Conservation (phyloP, 2,888 invertebrate genomes). For the Oligia fasciuncula region DNA sequence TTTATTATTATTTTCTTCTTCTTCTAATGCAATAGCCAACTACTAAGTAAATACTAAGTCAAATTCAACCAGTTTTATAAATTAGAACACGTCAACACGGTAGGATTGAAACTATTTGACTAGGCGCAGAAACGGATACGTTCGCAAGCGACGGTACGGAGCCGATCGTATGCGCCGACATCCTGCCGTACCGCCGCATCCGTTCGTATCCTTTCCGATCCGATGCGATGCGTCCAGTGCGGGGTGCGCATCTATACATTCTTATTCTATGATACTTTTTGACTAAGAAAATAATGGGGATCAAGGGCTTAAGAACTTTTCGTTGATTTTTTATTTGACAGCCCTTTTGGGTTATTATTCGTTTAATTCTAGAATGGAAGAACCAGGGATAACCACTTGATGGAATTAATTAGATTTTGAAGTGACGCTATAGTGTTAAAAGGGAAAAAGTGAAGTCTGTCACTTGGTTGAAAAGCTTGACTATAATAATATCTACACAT, state of each 20-base stretch:
- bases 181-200: too few species aligned
- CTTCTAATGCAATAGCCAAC: too few species aligned
- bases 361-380: constrained; percentile 44
- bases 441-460: background rate
- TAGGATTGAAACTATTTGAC: too few species aligned
- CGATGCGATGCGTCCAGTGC: too few species aligned
- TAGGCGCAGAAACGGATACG: too few species aligned
- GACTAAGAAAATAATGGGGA: constrained; percentile 73
- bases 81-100: too few species aligned
- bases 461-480: constrained; percentile 1
- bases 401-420: constrained; percentile 24
- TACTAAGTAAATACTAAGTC: too few species aligned
- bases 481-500: background rate
- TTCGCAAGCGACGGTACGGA: too few species aligned
- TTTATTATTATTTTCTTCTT: too few species aligned
- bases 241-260: background rate
- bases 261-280: constrained; percentile 52
- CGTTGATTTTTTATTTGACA: constrained; percentile 63
- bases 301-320: constrained; percentile 67
- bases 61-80: too few species aligned
- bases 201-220: too few species aligned
- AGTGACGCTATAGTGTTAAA: background rate
- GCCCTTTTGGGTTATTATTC: constrained; percentile 48
- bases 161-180: too few species aligned
- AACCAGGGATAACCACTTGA: constrained; percentile 19